Conservation (phyloP, 2,113 vertebrate genomes). For the Lamprotornis superbus region DNA sequence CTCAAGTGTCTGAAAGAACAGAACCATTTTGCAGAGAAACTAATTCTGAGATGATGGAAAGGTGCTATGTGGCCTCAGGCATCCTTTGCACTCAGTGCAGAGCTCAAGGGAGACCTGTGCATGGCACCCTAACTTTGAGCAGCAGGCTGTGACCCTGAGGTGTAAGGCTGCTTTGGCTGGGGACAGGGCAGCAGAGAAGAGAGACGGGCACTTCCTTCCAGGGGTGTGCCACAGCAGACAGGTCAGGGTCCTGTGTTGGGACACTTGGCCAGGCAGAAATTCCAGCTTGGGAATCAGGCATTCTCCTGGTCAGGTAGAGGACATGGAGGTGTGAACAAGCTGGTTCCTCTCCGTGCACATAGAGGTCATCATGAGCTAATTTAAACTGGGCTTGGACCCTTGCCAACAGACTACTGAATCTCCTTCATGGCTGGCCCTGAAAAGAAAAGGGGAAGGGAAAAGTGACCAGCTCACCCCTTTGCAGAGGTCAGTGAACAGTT, state of each 20-base stretch:
- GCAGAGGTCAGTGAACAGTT: neutral
- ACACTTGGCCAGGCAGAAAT: neutral
- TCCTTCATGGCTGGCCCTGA: neutral
- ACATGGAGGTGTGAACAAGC: neutral
- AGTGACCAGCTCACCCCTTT: neutral
- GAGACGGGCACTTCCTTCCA: neutral
- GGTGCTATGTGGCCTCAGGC: neutral
- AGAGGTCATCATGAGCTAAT: neutral
- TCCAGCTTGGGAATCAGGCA: neutral
- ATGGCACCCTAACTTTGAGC: neutral
- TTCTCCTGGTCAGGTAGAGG: neutral
- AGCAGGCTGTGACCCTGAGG: neutral
- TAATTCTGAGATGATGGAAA: neutral
- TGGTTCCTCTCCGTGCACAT: neutral
- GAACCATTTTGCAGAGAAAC: neutral
- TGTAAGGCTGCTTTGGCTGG: neutral
- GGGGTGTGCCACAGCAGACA: fast-evolving
- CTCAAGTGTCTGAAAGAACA: neutral
- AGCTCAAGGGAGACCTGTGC: neutral
- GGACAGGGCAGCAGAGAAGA: neutral
- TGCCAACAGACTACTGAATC: neutral
- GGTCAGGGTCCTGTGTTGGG: neutral
- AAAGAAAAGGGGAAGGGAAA: neutral
- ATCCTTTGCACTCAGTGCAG: fast-evolving
- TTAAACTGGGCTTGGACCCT: neutral